Percentiles rank a stretch among this genome's conserved stretches.
Evolutionary conservation across 2,888 invertebrate species (phyloP).

Genomic region (Hoplodrina blanda): DNA sequence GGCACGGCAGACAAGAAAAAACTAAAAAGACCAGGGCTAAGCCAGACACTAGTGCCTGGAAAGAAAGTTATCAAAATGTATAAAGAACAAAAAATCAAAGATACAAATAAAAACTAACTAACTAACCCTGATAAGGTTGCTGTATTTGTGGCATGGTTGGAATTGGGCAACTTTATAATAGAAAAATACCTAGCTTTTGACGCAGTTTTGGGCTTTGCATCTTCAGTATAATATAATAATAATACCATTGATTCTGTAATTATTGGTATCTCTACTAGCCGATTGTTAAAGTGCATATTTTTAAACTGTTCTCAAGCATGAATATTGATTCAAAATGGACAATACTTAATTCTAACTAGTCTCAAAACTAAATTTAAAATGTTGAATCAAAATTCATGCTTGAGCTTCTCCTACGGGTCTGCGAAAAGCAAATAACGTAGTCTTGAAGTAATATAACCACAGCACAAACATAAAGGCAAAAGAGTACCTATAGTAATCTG

Average conservation of each 20-base stretch:
- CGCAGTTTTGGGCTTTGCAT: not conserved
- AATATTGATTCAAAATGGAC: constrained; percentile 5
- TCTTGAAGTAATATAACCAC: not conserved
- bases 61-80: constrained; percentile 96
- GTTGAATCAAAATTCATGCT: constrained; percentile 8
- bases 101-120: constrained; percentile 74
- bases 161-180: not conserved
- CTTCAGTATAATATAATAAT: not conserved
- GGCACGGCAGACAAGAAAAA: constrained; percentile 89
- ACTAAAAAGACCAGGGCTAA: constrained; percentile 95
- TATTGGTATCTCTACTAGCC: not conserved
- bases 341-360: not conserved
- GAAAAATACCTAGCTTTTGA: not conserved
- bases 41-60: constrained; percentile 94
- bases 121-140: constrained; percentile 28
- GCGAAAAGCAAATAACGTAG: not conserved
- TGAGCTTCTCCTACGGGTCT: not conserved
- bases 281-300: not conserved
- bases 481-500: too few relatives aligned
- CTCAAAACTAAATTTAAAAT: constrained; percentile 13
- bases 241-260: not conserved
- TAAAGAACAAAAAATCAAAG: constrained; percentile 91
- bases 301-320: constrained; percentile 3
- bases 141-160: constrained; percentile 47
- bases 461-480: too few relatives aligned